Percentiles rank a stretch among this genome's conserved stretches.
These are phyloP conservation scores for Tetramorium alpestre DNA, from an alignment of 1,140 invertebrate genomes.

Conservation along the genomic window DNA sequence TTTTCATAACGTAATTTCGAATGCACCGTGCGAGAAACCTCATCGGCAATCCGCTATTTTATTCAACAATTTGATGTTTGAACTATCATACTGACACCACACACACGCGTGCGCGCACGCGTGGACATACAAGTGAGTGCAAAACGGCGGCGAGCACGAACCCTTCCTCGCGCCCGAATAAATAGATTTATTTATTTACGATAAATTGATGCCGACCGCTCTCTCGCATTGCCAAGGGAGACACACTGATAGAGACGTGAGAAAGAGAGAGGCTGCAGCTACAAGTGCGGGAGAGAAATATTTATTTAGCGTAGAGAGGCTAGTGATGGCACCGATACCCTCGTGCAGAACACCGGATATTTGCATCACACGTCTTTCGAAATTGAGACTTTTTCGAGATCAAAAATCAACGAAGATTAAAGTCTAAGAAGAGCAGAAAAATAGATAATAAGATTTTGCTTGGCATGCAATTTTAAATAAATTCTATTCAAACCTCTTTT, in stretches of 20 bases:
- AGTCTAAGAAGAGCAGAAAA: not conserved
- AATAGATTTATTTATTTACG: conserved; percentile 85
- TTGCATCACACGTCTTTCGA: not conserved
- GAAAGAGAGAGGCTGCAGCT: not conserved
- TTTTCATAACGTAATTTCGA: not conserved
- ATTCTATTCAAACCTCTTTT: not conserved
- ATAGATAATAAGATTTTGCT: not conserved
- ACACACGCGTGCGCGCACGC: not conserved
- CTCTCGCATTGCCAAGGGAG: conserved; percentile 40
- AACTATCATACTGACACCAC: conserved; percentile 78
- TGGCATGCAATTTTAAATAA: not conserved
- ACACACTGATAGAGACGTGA: conserved; percentile 24
- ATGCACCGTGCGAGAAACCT: conserved; percentile 2
- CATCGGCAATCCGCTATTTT: conserved; percentile 77
- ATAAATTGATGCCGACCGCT: conserved; percentile 81
- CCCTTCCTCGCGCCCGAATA: conserved; percentile 75
- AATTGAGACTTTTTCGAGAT: not conserved
- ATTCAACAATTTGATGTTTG: conserved; percentile 81
- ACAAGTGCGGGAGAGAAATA: conserved; percentile 48
- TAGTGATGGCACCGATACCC: conserved; percentile 54
- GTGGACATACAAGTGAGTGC: conserved; percentile 14
- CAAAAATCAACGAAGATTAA: not conserved
- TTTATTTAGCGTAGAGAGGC: conserved; percentile 46
- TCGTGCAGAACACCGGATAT: conserved; percentile 1
- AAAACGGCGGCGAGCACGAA: conserved; percentile 62